These are phyloP conservation scores for Anoplopoma fimbria DNA, from an alignment of 2,113 vertebrate genomes.

Conservation along the genomic window DNA sequence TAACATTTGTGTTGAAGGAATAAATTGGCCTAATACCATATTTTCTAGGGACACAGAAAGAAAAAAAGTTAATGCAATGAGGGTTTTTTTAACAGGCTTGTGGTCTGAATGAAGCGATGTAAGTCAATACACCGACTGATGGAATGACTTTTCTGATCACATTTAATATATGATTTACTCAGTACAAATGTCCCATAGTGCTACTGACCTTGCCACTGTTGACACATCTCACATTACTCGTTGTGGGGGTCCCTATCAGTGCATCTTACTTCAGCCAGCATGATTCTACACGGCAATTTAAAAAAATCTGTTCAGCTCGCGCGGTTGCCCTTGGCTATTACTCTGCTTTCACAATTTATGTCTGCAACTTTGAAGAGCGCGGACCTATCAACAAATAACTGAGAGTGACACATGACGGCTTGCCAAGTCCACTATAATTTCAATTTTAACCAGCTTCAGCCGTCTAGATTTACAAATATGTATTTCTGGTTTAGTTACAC, in stretches of 20 bases:
- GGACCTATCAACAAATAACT: constrained; percentile 21
- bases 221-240: background rate
- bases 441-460: constrained; percentile 36
- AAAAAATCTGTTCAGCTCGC: background rate
- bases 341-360: background rate
- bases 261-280: background rate
- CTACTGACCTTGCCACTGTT: background rate
- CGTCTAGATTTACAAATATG: constrained; percentile 9
- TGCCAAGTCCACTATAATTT: background rate
- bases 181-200: background rate
- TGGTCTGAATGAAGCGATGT: background rate
- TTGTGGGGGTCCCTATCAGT: background rate
- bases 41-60: background rate
- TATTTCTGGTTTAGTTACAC: constrained; percentile 37
- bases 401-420: constrained; percentile 12
- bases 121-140: background rate
- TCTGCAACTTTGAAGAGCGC: background rate
- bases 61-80: background rate
- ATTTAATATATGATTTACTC: background rate
- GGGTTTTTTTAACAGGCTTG: background rate
- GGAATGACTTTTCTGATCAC: background rate
- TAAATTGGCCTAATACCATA: constrained; percentile 5
- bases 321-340: constrained; percentile 1
- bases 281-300: constrained; percentile 11
- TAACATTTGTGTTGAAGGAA: background rate